Base-by-base conservation (phyloP, 2,888 invertebrate genomes). In the Hirtodrosophila histrioides region DNA sequence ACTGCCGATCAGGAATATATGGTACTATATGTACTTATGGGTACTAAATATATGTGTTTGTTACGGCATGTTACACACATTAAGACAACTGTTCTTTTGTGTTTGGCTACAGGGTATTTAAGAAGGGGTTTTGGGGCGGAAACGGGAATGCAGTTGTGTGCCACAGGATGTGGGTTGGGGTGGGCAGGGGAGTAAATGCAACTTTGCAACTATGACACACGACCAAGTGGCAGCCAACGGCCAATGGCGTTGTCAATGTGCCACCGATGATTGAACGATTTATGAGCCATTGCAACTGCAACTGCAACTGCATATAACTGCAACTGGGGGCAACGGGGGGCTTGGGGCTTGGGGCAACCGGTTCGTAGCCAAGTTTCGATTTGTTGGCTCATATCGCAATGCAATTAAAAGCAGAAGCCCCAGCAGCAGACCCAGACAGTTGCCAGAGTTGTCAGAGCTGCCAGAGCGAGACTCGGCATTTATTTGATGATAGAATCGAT, bases 251-350 rank as follows among this genome's bases (percentile, higher is more conserved):
- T 81, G 86, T 83, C 81, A 86, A 86, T 73, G 83, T 86, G 83
- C 76, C 86, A 86, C 63, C 46, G 81, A 68, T 84, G 85, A 82
- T 82, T 68, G 83, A 84, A 87, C 88, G 88, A 84, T 84, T 84
- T 84, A 84, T 82, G 88, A 77, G 70, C 57, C 39, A 43, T 44
- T 36, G 63, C 56, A 40, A 50, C 23, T 40, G 69, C 45, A 37
- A 50, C 35, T 40, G 60, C 35, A 48, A 44, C 12, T 36, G 49
- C 41, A 39, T 27, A 9, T 31, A 31, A 40, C 36, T 31, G 49
- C 45, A 29, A 40, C 17, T 11, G 5, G 3, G 29, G 3, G 31
- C 9, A 9, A 9, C 0, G 9, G 9, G 31, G 31, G 10, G 12
- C n/a, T n/a, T n/a, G n/a, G 5, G 23, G 17, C 17, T 2, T 8